Evolutionary conservation across 2,113 vertebrate genomes (phyloP).

Genomic region (Sarotherodon lohbergeri): DNA sequence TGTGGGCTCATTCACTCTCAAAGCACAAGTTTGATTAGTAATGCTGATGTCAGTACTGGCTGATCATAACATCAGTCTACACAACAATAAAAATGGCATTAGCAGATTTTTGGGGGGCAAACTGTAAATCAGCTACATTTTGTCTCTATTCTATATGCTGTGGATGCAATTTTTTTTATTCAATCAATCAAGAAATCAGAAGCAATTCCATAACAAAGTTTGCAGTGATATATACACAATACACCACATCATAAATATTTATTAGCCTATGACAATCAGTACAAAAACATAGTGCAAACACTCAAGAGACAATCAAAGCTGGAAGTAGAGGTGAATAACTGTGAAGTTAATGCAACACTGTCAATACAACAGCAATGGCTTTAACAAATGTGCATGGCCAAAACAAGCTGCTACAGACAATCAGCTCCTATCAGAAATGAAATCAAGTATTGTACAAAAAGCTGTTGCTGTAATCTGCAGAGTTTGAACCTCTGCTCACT

Average conservation of each 20-base stretch:
- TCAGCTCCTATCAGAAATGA: conserved; percentile 41
- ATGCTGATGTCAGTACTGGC: background rate
- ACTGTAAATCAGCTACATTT: background rate
- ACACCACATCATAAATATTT: background rate
- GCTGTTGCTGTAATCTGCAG: conserved; percentile 22
- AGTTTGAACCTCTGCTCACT: conserved; percentile 27
- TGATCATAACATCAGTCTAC: background rate
- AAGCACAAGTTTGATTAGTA: conserved; percentile 28
- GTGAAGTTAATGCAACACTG: conserved; percentile 19
- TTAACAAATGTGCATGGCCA: conserved; percentile 45
- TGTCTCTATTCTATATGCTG: background rate
- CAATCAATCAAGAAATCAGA: background rate
- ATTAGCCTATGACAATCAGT: conserved; percentile 56
- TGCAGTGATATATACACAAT: background rate
- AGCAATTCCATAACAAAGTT: background rate
- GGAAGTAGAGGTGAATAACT: background rate
- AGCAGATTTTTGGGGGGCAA: background rate
- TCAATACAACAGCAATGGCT: conserved; percentile 7
- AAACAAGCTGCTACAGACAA: conserved; percentile 51
- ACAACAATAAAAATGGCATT: background rate
- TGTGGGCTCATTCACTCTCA: conserved; percentile 23
- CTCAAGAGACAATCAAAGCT: conserved; percentile 48
- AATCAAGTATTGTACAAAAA: conserved; percentile 30
- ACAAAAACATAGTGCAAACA: background rate
- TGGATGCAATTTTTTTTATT: background rate